These are phyloP conservation scores for Typhlomys cinereus DNA, from an alignment of 2,113 vertebrate genomes.

Conservation along the genomic window DNA sequence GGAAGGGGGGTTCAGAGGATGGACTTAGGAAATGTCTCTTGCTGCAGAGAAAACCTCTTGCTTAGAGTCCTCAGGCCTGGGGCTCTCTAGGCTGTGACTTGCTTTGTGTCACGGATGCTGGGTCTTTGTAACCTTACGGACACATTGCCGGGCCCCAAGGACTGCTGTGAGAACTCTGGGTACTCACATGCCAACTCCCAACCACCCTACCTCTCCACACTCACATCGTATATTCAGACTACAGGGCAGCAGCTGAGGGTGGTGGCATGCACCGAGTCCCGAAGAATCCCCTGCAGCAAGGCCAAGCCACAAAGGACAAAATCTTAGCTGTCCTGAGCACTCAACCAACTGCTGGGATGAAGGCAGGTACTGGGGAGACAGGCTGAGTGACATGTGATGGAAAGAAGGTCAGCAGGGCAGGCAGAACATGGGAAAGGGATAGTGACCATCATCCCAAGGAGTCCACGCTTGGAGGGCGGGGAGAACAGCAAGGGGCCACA, in stretches of 20 bases:
- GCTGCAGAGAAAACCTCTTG: background rate
- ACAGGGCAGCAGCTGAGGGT: too few relatives aligned
- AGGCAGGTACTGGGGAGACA: background rate
- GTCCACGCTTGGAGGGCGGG: too few relatives aligned
- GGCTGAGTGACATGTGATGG: background rate
- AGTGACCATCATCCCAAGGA: background rate
- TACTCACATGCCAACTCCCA: background rate
- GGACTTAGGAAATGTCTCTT: background rate
- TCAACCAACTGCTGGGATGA: background rate
- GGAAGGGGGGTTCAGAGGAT: background rate
- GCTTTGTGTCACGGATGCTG: background rate
- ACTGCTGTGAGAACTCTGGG: background rate
- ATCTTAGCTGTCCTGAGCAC: background rate
- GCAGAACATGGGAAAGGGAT: background rate
- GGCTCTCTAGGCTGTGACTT: background rate
- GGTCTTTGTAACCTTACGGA: background rate
- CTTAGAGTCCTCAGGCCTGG: background rate
- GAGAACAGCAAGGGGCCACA: background rate
- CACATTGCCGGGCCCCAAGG: background rate
- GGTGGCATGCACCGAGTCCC: background rate
- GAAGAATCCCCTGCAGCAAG: background rate
- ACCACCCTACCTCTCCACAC: too few relatives aligned
- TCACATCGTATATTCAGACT: too few relatives aligned
- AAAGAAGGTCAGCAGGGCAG: background rate
- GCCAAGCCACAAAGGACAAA: background rate